phyloP scores from a whole-genome alignment of 2,888 invertebrate species.

The Opisthograptis luteolata region DNA sequence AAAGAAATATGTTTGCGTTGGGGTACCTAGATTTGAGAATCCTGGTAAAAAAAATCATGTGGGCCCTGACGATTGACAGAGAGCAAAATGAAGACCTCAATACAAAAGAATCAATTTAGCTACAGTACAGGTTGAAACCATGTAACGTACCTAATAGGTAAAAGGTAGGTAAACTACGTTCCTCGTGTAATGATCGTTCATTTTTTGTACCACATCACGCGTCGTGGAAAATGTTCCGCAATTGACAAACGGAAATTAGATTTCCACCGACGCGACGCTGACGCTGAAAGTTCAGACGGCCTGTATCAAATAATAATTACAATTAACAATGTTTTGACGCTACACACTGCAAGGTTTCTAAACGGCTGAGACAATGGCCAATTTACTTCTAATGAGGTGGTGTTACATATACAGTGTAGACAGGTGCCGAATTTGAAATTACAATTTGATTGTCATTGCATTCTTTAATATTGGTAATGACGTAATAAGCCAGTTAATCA shows the following conservation, averaged over 20 bases:
- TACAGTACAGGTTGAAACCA: no score
- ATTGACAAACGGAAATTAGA: background rate
- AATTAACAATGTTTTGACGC: slow-evolving; percentile 5
- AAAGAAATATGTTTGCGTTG: no score
- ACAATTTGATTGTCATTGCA: slow-evolving; percentile 9
- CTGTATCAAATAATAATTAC: background rate
- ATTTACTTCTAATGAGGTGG: slow-evolving; percentile 20
- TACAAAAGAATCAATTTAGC: no score
- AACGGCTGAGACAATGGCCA: slow-evolving; percentile 16
- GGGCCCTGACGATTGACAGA: no score
- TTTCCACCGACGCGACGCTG: background rate
- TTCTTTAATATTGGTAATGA: slow-evolving; percentile 7
- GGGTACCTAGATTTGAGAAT: no score
- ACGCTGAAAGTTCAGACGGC: background rate
- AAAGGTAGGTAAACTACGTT: no score
- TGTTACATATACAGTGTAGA: slow-evolving; percentile 3
- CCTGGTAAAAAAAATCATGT: no score
- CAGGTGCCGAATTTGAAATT: slow-evolving; percentile 20
- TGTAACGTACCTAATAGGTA: no score
- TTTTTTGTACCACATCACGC: no score
- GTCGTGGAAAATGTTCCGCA: no score
- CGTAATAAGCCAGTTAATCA: background rate
- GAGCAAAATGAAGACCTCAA: no score
- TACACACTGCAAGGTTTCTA: slow-evolving; percentile 1
- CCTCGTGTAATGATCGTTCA: no score